Conservation (phyloP, 2,888 invertebrate species). For the Oscheius sp. region DNA sequence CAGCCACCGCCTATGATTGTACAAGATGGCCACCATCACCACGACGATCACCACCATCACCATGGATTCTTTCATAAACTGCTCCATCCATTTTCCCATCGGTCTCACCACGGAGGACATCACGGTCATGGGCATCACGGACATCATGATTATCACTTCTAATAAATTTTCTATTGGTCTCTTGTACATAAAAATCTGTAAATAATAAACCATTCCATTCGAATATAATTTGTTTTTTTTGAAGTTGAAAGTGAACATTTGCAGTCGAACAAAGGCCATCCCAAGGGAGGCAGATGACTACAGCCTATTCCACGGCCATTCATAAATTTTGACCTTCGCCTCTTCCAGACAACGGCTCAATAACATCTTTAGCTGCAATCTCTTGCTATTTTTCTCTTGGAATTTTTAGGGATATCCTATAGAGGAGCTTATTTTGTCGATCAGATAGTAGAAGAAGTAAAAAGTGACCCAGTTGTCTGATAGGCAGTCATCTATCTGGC, state of each 20-base stretch:
- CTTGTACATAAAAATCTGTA: not conserved
- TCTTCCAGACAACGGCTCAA: not conserved
- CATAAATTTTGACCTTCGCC: slow-evolving; percentile 33
- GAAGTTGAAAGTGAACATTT: not conserved
- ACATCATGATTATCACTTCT: not conserved
- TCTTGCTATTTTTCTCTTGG: slow-evolving; percentile 3
- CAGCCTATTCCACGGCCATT: slow-evolving; percentile 17
- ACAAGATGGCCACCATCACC: not conserved
- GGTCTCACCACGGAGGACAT: not conserved
- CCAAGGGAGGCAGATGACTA: slow-evolving; percentile 12
- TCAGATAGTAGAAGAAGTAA: not conserved
- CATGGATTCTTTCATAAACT: not conserved
- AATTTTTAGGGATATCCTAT: no score
- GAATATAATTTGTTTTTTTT: not conserved
- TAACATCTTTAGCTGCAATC: slow-evolving; percentile 1
- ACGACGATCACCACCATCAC: not conserved
- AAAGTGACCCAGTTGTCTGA: not conserved
- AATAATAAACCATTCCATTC: not conserved
- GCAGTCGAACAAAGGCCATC: not conserved
- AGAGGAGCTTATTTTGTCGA: not conserved
- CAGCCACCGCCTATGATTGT: not conserved
- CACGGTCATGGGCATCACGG: not conserved
- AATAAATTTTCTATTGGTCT: not conserved
- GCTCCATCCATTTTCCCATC: not conserved
- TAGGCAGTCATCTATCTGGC: not conserved